phyloP scores from a whole-genome alignment of 2,113 vertebrate genomes.

The Gavia stellata region DNA sequence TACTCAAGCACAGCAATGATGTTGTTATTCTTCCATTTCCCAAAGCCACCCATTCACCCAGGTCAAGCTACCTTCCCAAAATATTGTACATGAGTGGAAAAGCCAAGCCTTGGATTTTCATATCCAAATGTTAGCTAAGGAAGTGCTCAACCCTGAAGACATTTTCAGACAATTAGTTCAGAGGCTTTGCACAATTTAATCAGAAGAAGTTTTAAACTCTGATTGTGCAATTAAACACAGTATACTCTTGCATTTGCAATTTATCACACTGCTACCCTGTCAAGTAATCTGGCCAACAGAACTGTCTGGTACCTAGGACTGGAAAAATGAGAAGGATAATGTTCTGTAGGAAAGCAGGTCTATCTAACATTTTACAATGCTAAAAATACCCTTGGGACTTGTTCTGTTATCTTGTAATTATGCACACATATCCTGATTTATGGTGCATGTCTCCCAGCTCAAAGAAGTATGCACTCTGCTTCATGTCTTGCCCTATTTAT shows the following conservation, averaged over 20 bases:
- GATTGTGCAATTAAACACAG: slow-evolving; percentile 49
- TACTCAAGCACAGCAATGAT: not conserved
- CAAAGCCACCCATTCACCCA: not conserved
- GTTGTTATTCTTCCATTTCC: not conserved
- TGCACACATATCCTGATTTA: slow-evolving; percentile 62
- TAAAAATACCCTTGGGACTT: slow-evolving; percentile 53
- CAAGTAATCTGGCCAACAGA: slow-evolving; percentile 12
- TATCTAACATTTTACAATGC: slow-evolving; percentile 24
- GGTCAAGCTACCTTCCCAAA: not conserved
- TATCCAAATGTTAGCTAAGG: not conserved
- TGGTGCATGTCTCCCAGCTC: slow-evolving; percentile 62
- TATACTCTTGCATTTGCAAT: not conserved
- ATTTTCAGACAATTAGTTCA: slow-evolving; percentile 31
- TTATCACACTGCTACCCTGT: not conserved
- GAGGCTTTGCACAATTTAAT: slow-evolving; percentile 41
- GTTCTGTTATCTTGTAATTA: slow-evolving; percentile 66
- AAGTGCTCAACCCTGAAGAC: not conserved
- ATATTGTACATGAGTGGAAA: not conserved
- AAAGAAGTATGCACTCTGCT: slow-evolving; percentile 48
- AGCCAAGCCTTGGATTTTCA: not conserved
- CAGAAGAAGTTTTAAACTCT: slow-evolving; percentile 30
- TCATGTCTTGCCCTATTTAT: slow-evolving; percentile 47
- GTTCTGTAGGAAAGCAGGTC: slow-evolving; percentile 27
- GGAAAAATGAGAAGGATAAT: slow-evolving; percentile 34
- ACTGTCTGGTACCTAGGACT: not conserved